phyloP scores from a whole-genome alignment of 1,140 invertebrate genomes.

The Cyclargus thomasi region DNA sequence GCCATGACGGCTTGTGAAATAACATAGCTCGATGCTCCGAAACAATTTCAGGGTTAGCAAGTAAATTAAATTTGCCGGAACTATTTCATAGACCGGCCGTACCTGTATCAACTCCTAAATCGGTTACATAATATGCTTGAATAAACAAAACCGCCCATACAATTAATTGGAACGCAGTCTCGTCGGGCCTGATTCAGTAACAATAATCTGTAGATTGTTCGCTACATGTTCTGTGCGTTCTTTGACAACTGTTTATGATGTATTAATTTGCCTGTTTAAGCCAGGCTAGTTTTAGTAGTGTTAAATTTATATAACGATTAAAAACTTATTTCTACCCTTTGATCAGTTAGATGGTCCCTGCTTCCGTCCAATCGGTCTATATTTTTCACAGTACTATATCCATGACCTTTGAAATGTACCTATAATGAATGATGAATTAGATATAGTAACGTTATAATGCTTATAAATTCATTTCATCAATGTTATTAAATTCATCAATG shows the following conservation, averaged over 20 bases:
- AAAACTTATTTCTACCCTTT: no score
- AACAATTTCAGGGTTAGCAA: constrained; percentile 2
- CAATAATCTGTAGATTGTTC: not conserved
- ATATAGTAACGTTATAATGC: no score
- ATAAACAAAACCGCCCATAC: constrained; percentile 14
- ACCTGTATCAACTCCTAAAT: constrained; percentile 13
- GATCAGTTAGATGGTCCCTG: no score
- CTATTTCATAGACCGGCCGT: constrained; percentile 7
- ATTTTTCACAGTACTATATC: no score
- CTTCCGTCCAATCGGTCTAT: no score
- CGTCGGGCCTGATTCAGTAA: not conserved
- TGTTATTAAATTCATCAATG: no score
- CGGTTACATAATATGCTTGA: constrained; percentile 10
- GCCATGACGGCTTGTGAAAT: not conserved
- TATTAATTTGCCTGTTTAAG: not conserved
- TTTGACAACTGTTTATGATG: not conserved
- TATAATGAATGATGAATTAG: no score
- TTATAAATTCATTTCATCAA: no score
- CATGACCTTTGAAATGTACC: no score
- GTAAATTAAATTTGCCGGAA: constrained; percentile 11
- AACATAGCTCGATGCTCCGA: not conserved
- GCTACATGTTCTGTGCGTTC: not conserved
- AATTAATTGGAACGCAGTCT: not conserved
- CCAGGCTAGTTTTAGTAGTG: no score
- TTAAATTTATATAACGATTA: no score